phyloP scores from a whole-genome alignment of 2,888 invertebrate genomes.

The Polymixis flavicincta region DNA sequence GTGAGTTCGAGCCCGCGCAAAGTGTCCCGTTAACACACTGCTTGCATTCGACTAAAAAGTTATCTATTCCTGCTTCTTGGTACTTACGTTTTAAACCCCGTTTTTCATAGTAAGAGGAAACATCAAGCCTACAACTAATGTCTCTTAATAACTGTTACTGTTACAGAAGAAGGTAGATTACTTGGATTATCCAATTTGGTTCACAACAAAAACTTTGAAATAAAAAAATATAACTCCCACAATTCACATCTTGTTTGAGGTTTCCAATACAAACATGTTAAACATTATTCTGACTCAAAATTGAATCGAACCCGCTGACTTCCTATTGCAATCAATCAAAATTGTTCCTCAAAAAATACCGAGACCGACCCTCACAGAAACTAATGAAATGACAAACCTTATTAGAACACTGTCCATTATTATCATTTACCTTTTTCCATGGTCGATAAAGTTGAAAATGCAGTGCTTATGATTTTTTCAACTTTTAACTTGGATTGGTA shows the following conservation, averaged over 20 bases:
- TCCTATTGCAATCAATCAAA: constrained; percentile 71
- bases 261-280: constrained; percentile 56
- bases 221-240: constrained; percentile 4
- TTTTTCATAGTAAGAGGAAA: neutral
- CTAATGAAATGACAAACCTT: constrained; percentile 63
- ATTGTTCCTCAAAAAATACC: constrained; percentile 60
- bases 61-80: neutral
- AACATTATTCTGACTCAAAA: constrained; percentile 53
- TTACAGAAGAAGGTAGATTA: neutral
- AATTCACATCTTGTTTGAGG: constrained; percentile 49
- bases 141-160: neutral
- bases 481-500: constrained; percentile 34
- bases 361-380: constrained; percentile 61
- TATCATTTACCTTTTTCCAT: neutral
- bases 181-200: neutral
- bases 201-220: neutral
- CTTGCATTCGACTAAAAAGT: too few species aligned
- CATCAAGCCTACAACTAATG: neutral
- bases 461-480: neutral
- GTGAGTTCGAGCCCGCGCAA: too few species aligned
- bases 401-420: neutral
- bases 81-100: too few species aligned
- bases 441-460: constrained; percentile 40
- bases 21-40: too few species aligned
- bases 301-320: constrained; percentile 60